Evolutionary conservation across 2,113 vertebrate genomes (phyloP), one percentile per base, ranked within the genome.

Genomic region (Phalacrocorax brasilianus): DNA sequence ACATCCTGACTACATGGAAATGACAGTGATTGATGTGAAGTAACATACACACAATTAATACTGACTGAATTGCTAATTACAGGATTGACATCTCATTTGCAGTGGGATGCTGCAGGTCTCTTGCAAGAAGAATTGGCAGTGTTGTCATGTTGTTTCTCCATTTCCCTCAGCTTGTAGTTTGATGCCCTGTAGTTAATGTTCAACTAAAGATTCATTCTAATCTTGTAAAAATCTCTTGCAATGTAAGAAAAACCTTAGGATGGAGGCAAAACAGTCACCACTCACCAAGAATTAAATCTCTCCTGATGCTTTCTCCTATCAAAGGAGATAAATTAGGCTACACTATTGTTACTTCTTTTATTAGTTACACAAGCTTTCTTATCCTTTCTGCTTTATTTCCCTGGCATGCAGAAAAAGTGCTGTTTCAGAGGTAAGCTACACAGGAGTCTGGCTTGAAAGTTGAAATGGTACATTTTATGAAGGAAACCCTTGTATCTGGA

Each of bases 11-110:
- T 78, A 27, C 55, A 8, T 32, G 65, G 79, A 88, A 96, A 90
- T 88, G 82, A 50, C 95, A 91, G 76, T 80, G 93, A 96, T 86
- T 90, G 85, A 96, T 94, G 85, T 63, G 35, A 82, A 90, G 71
- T 80, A 94, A 52, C 85, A 88, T 40, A 58, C 81, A 79, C 85
- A 88, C 67, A 74, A 94, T 96, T 94, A 95, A 73, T 95, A 82
- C n/a, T 88, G 92, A 88, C 78, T 88, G 88, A 83, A 80, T 88
- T 94, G 47, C 59, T 96, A 96, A 96, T 96, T 91, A 75, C 63
- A 92, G 75, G 50, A 83, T 63, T 96, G 93, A 95, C 78, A 47
- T 93, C 86, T 91, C 93, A 84, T 94, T 95, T 94, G 79, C 47
- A 59, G n/a, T 47, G 82, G 77, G 79, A 71, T 80, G 72, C 78